Evolutionary conservation across 2,113 vertebrate genomes (phyloP).

Genomic region (Vidua macroura): DNA sequence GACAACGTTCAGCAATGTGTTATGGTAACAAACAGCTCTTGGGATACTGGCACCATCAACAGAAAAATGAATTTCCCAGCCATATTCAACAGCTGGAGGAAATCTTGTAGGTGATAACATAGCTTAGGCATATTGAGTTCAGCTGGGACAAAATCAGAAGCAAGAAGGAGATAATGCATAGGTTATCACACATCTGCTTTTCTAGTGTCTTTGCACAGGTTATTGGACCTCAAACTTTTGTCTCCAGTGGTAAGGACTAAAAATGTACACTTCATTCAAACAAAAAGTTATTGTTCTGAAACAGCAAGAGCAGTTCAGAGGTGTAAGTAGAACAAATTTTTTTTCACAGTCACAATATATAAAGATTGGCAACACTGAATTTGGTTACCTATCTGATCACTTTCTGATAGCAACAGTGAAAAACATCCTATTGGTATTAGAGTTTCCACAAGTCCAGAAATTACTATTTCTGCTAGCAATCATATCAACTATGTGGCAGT

Average conservation of each 20-base stretch:
- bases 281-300: not conserved
- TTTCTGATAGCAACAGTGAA: not conserved
- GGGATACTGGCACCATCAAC: not conserved
- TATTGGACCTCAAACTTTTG: not conserved
- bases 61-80: not conserved
- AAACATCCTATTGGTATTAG: not conserved
- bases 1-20: accelerated
- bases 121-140: not conserved
- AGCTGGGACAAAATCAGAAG: not conserved
- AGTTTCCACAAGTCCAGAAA: not conserved
- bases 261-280: not conserved
- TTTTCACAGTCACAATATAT: not conserved
- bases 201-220: not conserved
- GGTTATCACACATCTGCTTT: not conserved
- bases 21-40: not conserved
- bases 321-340: not conserved
- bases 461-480: not conserved
- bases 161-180: not conserved
- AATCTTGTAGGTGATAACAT: not conserved
- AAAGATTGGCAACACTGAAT: not conserved
- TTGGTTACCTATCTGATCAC: not conserved
- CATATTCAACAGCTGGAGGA: not conserved
- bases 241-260: not conserved
- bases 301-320: not conserved
- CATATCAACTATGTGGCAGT: not conserved